Evolutionary conservation across 2,797 vertebrate genomes (phyloP).

Genomic region (Aphelocoma californica): DNA sequence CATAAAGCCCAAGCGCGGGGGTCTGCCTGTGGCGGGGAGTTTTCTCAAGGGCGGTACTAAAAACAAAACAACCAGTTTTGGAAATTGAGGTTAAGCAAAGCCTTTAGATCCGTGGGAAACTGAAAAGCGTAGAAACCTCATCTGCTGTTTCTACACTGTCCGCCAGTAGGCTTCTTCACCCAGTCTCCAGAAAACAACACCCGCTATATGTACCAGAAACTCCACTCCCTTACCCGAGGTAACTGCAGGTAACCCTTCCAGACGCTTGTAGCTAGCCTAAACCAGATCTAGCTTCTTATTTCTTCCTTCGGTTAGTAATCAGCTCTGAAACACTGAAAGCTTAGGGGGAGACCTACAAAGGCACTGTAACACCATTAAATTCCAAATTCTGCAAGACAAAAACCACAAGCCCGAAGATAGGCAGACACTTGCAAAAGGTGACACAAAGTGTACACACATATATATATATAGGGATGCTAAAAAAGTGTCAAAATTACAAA

Average conservation of each 20-base stretch:
- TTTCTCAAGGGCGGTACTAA: neutral
- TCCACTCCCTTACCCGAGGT: neutral
- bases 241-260: neutral
- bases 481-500: neutral
- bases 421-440: neutral
- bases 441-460: neutral
- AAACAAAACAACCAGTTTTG: neutral
- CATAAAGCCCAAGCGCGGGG: neutral
- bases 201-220: neutral
- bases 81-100: neutral
- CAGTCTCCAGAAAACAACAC: neutral
- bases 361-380: neutral
- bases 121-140: neutral
- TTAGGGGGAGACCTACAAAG: neutral
- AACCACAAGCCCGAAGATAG: neutral
- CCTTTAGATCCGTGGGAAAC: neutral
- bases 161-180: neutral
- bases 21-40: neutral
- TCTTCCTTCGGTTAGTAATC: neutral
- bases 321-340: neutral
- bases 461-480: no score
- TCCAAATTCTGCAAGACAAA: neutral
- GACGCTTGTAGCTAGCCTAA: rapidly evolving
- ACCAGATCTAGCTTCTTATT: neutral
- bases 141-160: neutral